phyloP scores from a whole-genome alignment of 1,140 invertebrate genomes.

The Bombus affinis region DNA sequence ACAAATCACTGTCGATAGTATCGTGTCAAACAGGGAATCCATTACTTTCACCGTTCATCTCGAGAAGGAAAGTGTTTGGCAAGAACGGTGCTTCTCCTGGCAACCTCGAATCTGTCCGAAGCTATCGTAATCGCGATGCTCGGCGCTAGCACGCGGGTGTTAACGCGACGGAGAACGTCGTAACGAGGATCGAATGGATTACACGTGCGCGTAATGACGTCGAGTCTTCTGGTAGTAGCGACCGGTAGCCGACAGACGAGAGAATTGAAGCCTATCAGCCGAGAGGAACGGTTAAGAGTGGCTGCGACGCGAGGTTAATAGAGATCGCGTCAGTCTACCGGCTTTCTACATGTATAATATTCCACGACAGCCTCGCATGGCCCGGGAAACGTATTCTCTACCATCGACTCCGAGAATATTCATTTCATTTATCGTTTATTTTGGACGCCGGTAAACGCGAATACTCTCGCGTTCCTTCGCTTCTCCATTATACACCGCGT shows the following conservation, averaged over 20 bases:
- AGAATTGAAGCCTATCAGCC: constrained; percentile 71
- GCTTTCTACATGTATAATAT: constrained; percentile 64
- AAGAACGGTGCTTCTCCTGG: neutral
- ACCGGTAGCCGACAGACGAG: constrained; percentile 68
- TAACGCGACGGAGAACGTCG: constrained; percentile 64
- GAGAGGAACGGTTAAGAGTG: constrained; percentile 54
- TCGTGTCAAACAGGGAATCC: neutral
- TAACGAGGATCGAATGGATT: constrained; percentile 74
- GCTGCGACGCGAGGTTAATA: constrained; percentile 73
- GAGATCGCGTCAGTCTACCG: constrained; percentile 75
- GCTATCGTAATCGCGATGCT: constrained; percentile 24
- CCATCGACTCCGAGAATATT: constrained; percentile 19
- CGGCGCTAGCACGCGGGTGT: constrained; percentile 50
- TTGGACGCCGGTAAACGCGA: neutral
- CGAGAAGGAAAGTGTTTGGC: neutral
- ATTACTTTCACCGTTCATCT: neutral
- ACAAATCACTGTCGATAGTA: neutral
- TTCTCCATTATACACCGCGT: no score
- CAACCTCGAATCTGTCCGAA: neutral
- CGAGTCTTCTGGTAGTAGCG: constrained; percentile 55
- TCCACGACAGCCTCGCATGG: neutral
- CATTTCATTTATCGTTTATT: constrained; percentile 32
- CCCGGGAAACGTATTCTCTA: constrained; percentile 16
- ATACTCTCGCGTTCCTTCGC: neutral
- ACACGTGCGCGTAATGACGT: constrained; percentile 71